Percentiles rank a stretch among this genome's conserved stretches.
These are phyloP conservation scores for Blera fallax DNA, from an alignment of 2,888 invertebrate genomes.

Conservation along the genomic window DNA sequence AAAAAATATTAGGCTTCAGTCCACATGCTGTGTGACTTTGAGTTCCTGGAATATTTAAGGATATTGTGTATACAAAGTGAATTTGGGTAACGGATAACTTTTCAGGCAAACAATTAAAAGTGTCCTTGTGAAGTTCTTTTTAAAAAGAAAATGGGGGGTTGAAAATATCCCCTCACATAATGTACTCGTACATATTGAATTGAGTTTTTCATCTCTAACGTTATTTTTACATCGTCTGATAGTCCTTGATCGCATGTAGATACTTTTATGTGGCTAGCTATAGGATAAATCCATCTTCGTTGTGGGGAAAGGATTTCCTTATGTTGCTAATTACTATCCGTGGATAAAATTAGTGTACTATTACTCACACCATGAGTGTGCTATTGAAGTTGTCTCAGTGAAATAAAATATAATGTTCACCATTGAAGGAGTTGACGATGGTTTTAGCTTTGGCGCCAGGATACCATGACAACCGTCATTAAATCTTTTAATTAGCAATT, in stretches of 20 bases:
- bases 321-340: background rate
- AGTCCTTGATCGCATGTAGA: too few species aligned
- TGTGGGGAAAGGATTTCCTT: background rate
- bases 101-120: background rate
- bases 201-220: too few species aligned
- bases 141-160: background rate
- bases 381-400: background rate
- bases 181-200: background rate
- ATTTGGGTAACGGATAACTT: background rate
- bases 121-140: background rate
- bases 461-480: background rate
- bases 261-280: too few species aligned
- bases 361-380: background rate
- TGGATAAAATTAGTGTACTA: background rate
- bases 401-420: background rate
- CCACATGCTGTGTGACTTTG: background rate
- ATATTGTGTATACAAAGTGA: background rate
- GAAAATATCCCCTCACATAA: too few species aligned
- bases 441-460: background rate
- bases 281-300: too few species aligned
- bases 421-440: background rate
- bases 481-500: conserved; percentile 11
- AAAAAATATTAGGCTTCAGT: background rate
- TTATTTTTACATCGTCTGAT: too few species aligned
- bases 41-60: background rate